These are phyloP conservation scores for Dicroscelio sp. DNA, from an alignment of 2,888 invertebrate genomes.

Conservation along the genomic window DNA sequence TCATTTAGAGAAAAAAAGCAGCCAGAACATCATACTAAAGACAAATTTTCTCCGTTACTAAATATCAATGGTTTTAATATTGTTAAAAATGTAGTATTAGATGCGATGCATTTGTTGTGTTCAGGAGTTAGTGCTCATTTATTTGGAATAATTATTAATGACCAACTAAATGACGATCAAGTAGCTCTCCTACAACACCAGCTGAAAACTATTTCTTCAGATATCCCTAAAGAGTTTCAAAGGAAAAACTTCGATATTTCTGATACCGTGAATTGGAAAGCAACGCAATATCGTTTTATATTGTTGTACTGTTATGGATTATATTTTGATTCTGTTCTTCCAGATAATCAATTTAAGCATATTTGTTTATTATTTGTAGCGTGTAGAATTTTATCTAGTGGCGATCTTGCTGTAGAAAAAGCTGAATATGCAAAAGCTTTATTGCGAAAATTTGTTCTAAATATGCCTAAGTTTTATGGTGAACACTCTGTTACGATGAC, in stretches of 20 bases:
- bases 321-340: not conserved
- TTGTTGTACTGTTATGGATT: not conserved
- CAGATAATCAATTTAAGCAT: constrained; percentile 58
- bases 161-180: not conserved
- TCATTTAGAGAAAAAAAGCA: too few relatives aligned
- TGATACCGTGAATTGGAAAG: constrained; percentile 7
- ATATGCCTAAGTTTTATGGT: constrained; percentile 76
- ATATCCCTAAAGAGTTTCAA: constrained; percentile 1
- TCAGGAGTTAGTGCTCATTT: not conserved
- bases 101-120: constrained; percentile 18
- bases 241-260: constrained; percentile 11
- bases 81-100: constrained; percentile 16
- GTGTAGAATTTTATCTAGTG: constrained; percentile 64
- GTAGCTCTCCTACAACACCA: not conserved
- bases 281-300: constrained; percentile 13
- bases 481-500: constrained; percentile 69
- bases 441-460: constrained; percentile 49
- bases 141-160: not conserved
- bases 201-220: not conserved
- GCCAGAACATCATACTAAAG: not conserved
- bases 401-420: constrained; percentile 16
- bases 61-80: constrained; percentile 16
- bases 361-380: constrained; percentile 69
- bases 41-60: not conserved
- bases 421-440: constrained; percentile 57